Evolutionary conservation across 2,113 vertebrate species (phyloP).

Genomic region (Cyanoramphus novaezelandiae): DNA sequence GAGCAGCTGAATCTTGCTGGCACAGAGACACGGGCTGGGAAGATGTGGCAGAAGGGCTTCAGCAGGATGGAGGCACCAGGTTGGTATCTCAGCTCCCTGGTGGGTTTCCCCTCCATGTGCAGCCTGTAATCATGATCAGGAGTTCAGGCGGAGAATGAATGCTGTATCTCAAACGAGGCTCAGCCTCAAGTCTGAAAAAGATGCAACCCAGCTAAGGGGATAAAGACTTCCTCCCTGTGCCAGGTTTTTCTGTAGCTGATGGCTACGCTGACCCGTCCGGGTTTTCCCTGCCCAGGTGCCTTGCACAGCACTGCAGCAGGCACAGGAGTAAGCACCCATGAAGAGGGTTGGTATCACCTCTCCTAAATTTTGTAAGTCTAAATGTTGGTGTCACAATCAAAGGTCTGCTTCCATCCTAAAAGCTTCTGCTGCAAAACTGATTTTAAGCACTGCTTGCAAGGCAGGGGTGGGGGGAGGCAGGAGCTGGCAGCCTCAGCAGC

Average conservation of each 20-base stretch:
- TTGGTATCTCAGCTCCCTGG: accelerated
- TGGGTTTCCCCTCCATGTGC: background rate
- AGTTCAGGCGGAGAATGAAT: background rate
- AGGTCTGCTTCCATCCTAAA: background rate
- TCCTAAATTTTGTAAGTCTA: background rate
- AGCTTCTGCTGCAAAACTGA: background rate
- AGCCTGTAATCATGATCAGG: accelerated
- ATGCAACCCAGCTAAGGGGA: background rate
- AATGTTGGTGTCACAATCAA: background rate
- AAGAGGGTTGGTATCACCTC: background rate
- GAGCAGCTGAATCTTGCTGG: background rate
- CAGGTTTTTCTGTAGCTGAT: background rate
- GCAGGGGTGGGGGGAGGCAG: background rate
- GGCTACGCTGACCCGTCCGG: accelerated
- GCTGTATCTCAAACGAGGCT: background rate
- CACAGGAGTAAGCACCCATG: accelerated
- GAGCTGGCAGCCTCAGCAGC: background rate
- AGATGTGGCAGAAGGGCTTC: background rate
- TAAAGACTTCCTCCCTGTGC: background rate
- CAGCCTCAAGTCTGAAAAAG: background rate
- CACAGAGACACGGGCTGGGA: background rate
- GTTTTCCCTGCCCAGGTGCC: background rate
- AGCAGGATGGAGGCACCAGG: background rate
- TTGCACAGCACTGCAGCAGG: background rate
- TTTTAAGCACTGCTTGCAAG: background rate